A percentile compares a stretch with the other conserved stretches of the same genome.
These are phyloP conservation scores for Podabrus alpinus DNA, from an alignment of 2,888 invertebrate species.

Conservation along the genomic window DNA sequence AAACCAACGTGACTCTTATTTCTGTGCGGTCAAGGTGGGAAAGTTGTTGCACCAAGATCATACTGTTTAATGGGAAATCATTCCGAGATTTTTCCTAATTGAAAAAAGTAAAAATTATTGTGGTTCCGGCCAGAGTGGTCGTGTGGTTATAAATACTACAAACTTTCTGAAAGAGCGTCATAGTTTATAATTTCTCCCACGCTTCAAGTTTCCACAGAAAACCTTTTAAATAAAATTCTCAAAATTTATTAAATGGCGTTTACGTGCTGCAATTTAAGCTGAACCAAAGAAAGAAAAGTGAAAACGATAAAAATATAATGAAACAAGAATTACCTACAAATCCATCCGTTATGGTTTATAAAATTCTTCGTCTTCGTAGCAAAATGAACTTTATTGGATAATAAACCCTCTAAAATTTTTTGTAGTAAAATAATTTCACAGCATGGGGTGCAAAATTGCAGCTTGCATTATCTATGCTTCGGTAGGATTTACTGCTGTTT, in stretches of 20 bases:
- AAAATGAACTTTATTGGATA: neutral
- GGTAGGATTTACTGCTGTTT: neutral
- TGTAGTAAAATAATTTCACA: neutral
- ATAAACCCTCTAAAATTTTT: neutral
- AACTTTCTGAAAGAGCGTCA: neutral
- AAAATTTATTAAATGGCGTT: neutral
- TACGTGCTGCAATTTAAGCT: neutral
- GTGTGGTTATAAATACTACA: neutral
- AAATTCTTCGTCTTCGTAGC: neutral
- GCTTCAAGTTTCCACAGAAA: too few relatives aligned
- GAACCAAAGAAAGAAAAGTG: neutral
- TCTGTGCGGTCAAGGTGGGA: neutral
- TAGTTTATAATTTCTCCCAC: neutral
- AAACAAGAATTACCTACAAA: neutral
- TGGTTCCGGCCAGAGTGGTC: too few relatives aligned
- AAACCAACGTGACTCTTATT: neutral
- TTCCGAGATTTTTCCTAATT: neutral
- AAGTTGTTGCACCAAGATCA: neutral
- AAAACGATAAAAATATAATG: neutral
- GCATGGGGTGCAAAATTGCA: neutral
- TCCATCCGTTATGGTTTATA: neutral
- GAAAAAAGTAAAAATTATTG: neutral
- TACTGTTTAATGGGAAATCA: neutral
- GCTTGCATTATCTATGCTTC: neutral
- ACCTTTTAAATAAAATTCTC: too few relatives aligned